A percentile compares a stretch with the other conserved stretches of the same genome.
Evolutionary conservation across 2,888 invertebrate species (phyloP).

Genomic region (Sabatieria punctata): DNA sequence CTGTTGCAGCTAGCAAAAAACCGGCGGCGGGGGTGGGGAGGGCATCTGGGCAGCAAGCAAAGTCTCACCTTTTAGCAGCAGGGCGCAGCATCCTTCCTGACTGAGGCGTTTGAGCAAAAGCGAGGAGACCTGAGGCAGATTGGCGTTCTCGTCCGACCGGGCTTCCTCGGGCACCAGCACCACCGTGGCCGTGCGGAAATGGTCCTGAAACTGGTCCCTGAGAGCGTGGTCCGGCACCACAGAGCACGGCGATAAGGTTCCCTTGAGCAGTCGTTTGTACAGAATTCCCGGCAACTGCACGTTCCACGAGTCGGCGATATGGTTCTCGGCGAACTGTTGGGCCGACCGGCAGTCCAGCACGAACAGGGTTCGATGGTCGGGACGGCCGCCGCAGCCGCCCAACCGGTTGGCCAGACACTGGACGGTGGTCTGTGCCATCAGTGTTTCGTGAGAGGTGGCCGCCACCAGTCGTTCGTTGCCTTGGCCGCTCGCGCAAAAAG

Average conservation of each 20-base stretch:
- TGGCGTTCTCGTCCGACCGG: too few species aligned
- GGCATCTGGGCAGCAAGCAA: too few species aligned
- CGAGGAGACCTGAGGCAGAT: too few species aligned
- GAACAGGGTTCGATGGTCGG: background rate
- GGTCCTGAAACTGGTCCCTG: background rate
- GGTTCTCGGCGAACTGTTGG: conserved; percentile 64
- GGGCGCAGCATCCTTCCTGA: too few species aligned
- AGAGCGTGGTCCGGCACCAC: background rate
- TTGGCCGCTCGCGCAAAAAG: too few species aligned
- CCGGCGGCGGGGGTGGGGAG: too few species aligned
- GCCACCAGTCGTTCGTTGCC: too few species aligned
- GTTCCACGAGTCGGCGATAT: conserved; percentile 61
- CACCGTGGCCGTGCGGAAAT: too few species aligned
- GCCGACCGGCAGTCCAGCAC: conserved; percentile 38
- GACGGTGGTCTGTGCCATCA: background rate
- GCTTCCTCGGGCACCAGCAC: background rate
- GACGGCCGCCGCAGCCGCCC: background rate
- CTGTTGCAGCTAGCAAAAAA: too few species aligned
- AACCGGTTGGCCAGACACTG: background rate
- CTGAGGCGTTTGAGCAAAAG: too few species aligned
- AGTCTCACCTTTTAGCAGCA: too few species aligned
- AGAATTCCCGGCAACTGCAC: conserved; percentile 57
- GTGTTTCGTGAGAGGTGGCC: too few species aligned
- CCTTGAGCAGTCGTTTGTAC: conserved; percentile 18
- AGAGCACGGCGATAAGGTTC: conserved; percentile 13